Evolutionary conservation across 2,113 vertebrate genomes (phyloP).

Genomic region (Murina feae): DNA sequence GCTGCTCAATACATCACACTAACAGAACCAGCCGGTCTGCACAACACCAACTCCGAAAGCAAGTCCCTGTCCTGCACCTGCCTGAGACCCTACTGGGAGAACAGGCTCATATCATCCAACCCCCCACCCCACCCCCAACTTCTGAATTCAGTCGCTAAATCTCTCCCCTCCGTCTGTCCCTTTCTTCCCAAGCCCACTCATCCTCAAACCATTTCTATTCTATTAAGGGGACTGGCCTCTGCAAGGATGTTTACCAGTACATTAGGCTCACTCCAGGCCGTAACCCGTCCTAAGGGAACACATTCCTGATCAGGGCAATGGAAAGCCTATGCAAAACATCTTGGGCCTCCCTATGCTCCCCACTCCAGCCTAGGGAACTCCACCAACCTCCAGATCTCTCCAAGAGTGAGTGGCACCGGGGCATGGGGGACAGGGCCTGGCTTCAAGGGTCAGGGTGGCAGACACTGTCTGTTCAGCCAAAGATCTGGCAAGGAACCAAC

Average conservation of each 20-base stretch:
- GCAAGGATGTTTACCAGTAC: slow-evolving; percentile 82
- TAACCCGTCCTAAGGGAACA: slow-evolving; percentile 81
- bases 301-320: slow-evolving; percentile 82
- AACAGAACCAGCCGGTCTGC: neutral
- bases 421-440: neutral
- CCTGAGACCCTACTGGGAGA: neutral
- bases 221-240: slow-evolving; percentile 52
- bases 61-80: neutral
- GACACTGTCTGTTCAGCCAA: neutral
- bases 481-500: neutral
- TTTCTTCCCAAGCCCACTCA: neutral
- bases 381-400: neutral
- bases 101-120: neutral
- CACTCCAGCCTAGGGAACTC: neutral
- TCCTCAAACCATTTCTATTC: slow-evolving; percentile 36
- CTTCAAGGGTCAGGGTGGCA: neutral
- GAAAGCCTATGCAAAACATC: slow-evolving; percentile 88
- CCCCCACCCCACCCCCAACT: neutral
- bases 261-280: slow-evolving; percentile 84
- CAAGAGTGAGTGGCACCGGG: neutral
- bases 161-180: neutral
- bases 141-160: neutral
- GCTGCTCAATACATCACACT: neutral
- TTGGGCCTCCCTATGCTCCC: slow-evolving; percentile 75
- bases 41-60: neutral